Evolutionary conservation across 2,888 invertebrate genomes (phyloP).

Genomic region (Hecatera dysodea): DNA sequence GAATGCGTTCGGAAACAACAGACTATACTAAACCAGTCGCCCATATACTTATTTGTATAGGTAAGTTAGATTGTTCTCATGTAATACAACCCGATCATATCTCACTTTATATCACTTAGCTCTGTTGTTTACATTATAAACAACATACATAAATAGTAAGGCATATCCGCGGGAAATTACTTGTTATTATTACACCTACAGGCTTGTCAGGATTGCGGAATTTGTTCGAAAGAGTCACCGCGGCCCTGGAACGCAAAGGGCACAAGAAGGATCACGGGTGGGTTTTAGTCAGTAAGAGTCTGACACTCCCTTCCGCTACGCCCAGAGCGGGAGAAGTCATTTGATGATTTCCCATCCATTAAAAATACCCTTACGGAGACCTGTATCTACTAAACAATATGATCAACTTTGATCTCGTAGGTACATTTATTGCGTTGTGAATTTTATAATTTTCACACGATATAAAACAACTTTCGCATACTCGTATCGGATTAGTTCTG

Average conservation of each 20-base stretch:
- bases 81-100: constrained; percentile 13
- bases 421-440: background rate
- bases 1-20: no score
- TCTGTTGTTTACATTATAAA: constrained; percentile 1
- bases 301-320: no score
- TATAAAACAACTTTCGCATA: background rate
- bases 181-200: background rate
- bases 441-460: constrained; percentile 1
- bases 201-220: no score
- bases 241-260: no score
- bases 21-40: background rate
- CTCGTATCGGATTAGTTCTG: background rate
- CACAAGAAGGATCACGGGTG: no score
- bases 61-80: background rate
- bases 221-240: no score
- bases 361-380: no score
- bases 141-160: background rate
- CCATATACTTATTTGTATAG: background rate
- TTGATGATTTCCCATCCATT: no score
- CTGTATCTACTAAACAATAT: background rate
- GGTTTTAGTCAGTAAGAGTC: no score
- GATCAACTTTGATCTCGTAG: background rate
- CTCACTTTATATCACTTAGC: background rate
- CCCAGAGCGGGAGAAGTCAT: no score
- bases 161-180: constrained; percentile 29